Percentiles rank a stretch among this genome's conserved stretches.
Conservation (phyloP, 2,888 invertebrate species). For the Nematopogon swammerdamellus region DNA sequence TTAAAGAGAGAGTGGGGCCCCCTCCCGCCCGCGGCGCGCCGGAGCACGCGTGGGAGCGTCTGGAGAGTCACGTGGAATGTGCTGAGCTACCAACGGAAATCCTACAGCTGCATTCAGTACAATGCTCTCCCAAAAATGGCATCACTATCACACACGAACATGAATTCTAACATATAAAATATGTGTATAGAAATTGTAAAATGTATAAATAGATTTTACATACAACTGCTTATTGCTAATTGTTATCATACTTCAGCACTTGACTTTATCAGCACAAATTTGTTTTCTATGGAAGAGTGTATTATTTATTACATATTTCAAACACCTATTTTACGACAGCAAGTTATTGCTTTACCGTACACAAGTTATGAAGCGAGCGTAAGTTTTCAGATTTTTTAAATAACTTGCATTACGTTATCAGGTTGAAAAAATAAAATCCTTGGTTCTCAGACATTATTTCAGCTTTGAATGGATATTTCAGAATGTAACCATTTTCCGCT, state of each 20-base stretch:
- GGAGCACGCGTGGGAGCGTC: constrained; percentile 36
- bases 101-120: constrained; percentile 25
- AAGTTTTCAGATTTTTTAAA: too few species aligned
- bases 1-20: too few species aligned
- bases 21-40: too few species aligned
- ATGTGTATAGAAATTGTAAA: constrained; percentile 54
- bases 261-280: neutral
- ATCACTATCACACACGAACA: constrained; percentile 23
- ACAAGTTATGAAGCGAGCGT: too few species aligned
- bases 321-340: neutral
- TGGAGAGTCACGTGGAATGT: constrained; percentile 52
- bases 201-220: constrained; percentile 55
- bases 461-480: too few species aligned
- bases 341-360: neutral
- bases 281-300: neutral
- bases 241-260: constrained; percentile 23
- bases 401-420: too few species aligned
- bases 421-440: too few species aligned
- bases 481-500: too few species aligned
- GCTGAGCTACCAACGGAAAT: constrained; percentile 38
- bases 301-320: neutral
- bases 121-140: constrained; percentile 55
- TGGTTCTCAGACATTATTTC: too few species aligned
- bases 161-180: constrained; percentile 36
- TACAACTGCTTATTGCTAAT: constrained; percentile 55